phyloP scores from a whole-genome alignment of 2,113 vertebrate genomes.

The Anser brachyrhynchus region DNA sequence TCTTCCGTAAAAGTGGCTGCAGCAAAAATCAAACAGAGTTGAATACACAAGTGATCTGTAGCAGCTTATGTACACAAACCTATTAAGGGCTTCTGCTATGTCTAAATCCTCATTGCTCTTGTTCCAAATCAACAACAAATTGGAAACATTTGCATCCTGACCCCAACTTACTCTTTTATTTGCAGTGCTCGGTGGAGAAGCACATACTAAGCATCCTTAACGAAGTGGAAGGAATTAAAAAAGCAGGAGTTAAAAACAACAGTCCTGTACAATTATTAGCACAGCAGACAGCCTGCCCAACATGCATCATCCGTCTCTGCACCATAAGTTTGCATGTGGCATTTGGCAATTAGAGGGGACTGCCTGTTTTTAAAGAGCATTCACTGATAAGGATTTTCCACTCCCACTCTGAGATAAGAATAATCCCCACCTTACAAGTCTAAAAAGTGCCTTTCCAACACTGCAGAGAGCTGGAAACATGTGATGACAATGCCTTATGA shows the following conservation, averaged over 20 bases:
- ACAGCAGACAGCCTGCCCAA: not conserved
- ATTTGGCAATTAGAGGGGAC: not conserved
- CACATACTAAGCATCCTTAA: not conserved
- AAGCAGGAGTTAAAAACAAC: not conserved
- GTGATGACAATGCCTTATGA: not conserved
- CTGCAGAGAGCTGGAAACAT: not conserved
- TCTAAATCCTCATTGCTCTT: not conserved
- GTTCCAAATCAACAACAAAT: not conserved
- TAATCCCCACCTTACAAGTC: not conserved
- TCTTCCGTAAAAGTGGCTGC: not conserved
- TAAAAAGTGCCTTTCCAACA: not conserved
- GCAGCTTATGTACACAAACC: not conserved
- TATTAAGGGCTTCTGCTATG: not conserved
- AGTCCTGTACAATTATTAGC: not conserved
- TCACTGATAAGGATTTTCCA: slow-evolving; percentile 30
- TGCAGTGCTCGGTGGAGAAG: not conserved
- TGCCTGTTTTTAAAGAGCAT: slow-evolving; percentile 21
- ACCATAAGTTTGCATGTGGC: not conserved
- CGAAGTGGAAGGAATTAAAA: slow-evolving; percentile 17
- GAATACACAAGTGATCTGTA: not conserved
- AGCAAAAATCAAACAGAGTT: not conserved
- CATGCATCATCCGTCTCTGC: not conserved
- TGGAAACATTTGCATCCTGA: not conserved
- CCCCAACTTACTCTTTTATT: not conserved
- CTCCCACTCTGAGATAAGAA: slow-evolving; percentile 9